Base-by-base conservation (phyloP, 2,888 invertebrate genomes). In the Drosophila anceps region DNA sequence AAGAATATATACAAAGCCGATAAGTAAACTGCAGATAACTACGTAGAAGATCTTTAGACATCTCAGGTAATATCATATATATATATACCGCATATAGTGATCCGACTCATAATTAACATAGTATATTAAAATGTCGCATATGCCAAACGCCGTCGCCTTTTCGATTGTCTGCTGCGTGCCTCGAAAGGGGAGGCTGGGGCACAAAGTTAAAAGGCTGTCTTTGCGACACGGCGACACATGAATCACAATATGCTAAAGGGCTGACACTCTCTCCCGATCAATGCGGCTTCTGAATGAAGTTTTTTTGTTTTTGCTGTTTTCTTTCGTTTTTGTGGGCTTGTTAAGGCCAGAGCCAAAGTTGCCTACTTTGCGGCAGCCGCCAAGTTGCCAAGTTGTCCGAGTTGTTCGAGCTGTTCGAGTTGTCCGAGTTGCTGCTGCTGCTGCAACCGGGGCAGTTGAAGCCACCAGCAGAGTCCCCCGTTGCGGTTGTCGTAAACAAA, bases 191-290 rank as follows among this genome's bases (percentile, higher is more conserved):
- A 29, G 50, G 29, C 27, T 13, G 15, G 54, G 53, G 44, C 44
- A 7, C 8, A 20, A 41, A 78, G 73, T 63, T 81, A 73, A 79
- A 70, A 81, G 79, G 58, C 72, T 72, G 77, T 77, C 77, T 54
- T 76, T 29, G 85, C 74, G 84, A 37, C 54, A 54, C 84, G 90
- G 88, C 91, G 91, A 91, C 90, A 91, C 91, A 90, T 90, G 90
- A 91, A 87, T 87, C 86, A 87, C 86, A 90, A 90, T 90, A 90
- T 90, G 90, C 90, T 91, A 91, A 90, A 90, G 90, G 90, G 87
- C 91, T 91, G 90, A 90, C 91, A 90, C 91, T 90, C 90, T 91
- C 90, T 91, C 84, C 91, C 82, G 91, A 91, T 90, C 90, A 87
- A 88, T 86, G 86, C 86, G 86, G 87, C 87, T 87, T 89, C 87